phyloP scores from a whole-genome alignment of 1,140 invertebrate species.

The Acromyrmex heyeri region DNA sequence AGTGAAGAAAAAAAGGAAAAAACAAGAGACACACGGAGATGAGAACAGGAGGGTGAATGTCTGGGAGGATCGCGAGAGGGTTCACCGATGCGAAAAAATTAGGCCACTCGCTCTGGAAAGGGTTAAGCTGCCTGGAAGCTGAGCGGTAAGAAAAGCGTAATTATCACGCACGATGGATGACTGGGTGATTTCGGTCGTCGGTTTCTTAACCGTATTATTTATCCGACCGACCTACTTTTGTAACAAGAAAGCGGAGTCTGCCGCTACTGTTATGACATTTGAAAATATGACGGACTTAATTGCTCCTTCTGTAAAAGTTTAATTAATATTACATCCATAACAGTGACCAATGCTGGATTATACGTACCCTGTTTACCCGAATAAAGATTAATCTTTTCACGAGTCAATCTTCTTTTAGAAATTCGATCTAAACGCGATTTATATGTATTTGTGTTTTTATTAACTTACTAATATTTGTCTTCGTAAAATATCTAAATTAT shows the following conservation, averaged over 20 bases:
- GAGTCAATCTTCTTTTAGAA: not conserved
- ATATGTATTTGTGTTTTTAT: not conserved
- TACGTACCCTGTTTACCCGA: not conserved
- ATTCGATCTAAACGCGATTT: not conserved
- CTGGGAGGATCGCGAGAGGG: slow-evolving; percentile 55
- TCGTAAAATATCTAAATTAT: not conserved
- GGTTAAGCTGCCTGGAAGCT: slow-evolving; percentile 14
- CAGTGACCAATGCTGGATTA: not conserved
- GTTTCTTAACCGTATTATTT: slow-evolving; percentile 36
- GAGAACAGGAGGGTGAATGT: slow-evolving; percentile 48
- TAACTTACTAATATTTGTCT: not conserved
- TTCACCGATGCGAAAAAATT: slow-evolving; percentile 73
- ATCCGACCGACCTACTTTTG: slow-evolving; percentile 25
- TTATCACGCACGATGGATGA: slow-evolving; percentile 30
- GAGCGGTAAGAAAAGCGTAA: slow-evolving; percentile 25
- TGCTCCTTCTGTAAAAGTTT: not conserved
- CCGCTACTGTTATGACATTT: not conserved
- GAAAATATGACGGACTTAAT: not conserved
- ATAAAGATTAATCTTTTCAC: not conserved
- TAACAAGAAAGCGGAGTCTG: not conserved
- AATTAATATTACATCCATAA: not conserved
- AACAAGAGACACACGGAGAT: not conserved
- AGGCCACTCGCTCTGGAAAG: slow-evolving; percentile 61
- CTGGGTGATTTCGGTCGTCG: slow-evolving; percentile 16
- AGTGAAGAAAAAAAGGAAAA: not conserved